Conservation (phyloP, 2,113 vertebrate species). For the Tenrec ecaudatus region DNA sequence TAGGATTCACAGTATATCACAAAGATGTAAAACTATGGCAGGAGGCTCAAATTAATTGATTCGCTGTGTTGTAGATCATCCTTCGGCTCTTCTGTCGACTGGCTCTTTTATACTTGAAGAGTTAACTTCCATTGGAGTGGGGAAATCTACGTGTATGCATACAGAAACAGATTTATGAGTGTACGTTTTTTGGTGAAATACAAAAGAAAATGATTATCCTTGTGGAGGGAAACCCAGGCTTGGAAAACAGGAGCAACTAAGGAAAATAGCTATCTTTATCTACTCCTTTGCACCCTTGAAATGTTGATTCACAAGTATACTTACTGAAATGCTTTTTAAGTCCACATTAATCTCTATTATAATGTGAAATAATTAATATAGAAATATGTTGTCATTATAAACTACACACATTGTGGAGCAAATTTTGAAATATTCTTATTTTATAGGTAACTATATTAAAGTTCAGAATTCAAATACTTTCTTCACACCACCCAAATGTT, state of each 20-base stretch:
- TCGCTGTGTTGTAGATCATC: too few relatives aligned
- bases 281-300: not conserved
- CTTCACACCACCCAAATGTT: not conserved
- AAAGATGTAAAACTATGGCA: too few relatives aligned
- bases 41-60: too few relatives aligned
- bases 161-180: not conserved
- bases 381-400: not conserved
- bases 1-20: too few relatives aligned
- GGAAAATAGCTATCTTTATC: not conserved
- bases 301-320: not conserved
- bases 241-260: not conserved
- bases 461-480: not conserved
- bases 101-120: too few relatives aligned
- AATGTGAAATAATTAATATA: conserved; percentile 2
- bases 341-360: too few relatives aligned
- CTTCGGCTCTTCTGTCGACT: too few relatives aligned
- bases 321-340: too few relatives aligned
- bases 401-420: not conserved
- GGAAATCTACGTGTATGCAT: not conserved
- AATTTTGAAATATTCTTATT: not conserved
- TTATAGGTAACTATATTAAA: not conserved
- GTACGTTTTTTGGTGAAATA: not conserved
- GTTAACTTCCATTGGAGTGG: not conserved
- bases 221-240: not conserved
- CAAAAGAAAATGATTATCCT: not conserved